A percentile compares a stretch with the other conserved stretches of the same genome.
Conservation (phyloP, 1,140 invertebrate species). For the Ylistrum balloti region DNA sequence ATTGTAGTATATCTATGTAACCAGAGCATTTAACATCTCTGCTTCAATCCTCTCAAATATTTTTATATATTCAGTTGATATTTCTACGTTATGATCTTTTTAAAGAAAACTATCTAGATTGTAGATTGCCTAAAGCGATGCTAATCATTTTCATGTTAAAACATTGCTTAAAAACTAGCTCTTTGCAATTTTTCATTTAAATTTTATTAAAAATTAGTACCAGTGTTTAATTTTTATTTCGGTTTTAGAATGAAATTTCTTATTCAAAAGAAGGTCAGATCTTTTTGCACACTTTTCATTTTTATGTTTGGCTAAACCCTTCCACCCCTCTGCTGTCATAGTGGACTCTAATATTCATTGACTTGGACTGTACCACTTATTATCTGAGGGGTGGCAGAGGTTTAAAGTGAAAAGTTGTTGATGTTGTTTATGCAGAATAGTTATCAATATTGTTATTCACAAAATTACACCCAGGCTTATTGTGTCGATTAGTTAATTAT, state of each 20-base stretch:
- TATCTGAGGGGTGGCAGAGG: too few species aligned
- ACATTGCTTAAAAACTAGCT: not conserved
- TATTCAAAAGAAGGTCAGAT: not conserved
- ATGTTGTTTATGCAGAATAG: not conserved
- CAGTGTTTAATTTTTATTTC: not conserved
- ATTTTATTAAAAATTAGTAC: not conserved
- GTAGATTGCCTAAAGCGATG: not conserved
- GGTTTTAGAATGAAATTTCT: not conserved
- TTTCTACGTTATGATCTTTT: not conserved
- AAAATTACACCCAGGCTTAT: not conserved
- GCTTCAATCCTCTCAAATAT: not conserved
- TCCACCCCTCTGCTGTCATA: not conserved
- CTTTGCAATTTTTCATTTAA: not conserved
- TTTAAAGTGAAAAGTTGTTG: not conserved
- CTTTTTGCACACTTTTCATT: not conserved
- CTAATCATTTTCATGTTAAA: not conserved
- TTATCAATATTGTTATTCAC: not conserved
- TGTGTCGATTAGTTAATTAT: not conserved
- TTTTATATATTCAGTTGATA: not conserved
- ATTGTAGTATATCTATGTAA: not conserved
- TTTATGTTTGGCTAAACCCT: not conserved
- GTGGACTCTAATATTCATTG: not conserved
- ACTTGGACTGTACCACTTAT: too few species aligned
- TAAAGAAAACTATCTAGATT: not conserved
- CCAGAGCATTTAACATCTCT: constrained; percentile 34